Evolutionary conservation across 30 jellyfish, hydroid and myxozoan genomes (phyloP), one percentile per base, ranked within the genome.

Genomic region (Catostylus mosaicus): DNA sequence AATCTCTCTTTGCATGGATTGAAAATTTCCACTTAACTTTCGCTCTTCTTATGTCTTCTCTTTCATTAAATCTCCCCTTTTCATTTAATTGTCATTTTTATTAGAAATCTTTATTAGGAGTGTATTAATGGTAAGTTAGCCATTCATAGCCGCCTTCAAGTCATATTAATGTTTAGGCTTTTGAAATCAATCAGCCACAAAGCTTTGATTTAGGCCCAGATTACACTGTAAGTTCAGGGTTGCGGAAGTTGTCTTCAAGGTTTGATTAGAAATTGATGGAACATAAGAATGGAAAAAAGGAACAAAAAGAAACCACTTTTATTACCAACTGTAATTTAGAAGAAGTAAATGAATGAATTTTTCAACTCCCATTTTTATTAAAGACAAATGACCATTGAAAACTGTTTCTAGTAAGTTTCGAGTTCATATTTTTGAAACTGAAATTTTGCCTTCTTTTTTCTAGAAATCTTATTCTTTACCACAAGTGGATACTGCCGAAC

Each of bases 381-480:
- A 16, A 50, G 63, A 50, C 5, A 4, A 18, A 50, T 50, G 54
- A 23, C 20, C 0, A 16, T 6, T 50, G 14, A 16, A 50, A 50
- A 3, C 63, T 50, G 63, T 18, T 0, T 50, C 63, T 50, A 18
- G 14, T 16, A 23, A 23, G 20, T 50, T 50, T 16, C 2, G 18
- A 9, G 14, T 50, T 9, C n/a, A n/a, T n/a, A n/a, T n/a, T 40
- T 40, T 59, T 50, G 4, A 14, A 10, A n/a, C 29, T 50, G 14
- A 57, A 40, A 7, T n/a, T 19, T 5, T n/a, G 20, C 38, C 16
- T 0, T 77, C 27, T n/a, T n/a, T 61, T 60, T 62, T 68, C 40
- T 26, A 80, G 90, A 80, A 32, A 48, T 80, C 90, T 3, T 45
- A 80, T 67, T 80, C 90, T 20, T 45, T 80, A 26, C 90, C 78